A percentile compares a stretch with the other conserved stretches of the same genome.
These are phyloP conservation scores for Capricornis sumatraensis DNA, from an alignment of 2,113 vertebrate genomes.

Conservation along the genomic window DNA sequence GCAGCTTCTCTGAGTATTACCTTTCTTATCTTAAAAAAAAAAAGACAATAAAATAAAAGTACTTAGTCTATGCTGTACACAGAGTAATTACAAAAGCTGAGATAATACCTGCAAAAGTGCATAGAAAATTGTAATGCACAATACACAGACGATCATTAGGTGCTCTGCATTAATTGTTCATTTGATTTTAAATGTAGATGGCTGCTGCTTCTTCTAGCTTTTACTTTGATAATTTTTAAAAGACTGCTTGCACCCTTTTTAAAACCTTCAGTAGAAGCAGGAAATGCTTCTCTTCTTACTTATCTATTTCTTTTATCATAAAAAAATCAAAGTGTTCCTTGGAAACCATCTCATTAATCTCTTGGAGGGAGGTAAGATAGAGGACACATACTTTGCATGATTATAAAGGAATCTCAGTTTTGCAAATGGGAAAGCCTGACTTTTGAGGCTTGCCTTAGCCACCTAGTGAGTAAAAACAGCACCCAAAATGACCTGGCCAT, in stretches of 20 bases:
- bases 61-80: neutral
- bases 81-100: neutral
- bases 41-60: neutral
- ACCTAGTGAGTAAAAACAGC: neutral
- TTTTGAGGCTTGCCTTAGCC: neutral
- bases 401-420: slow-evolving; percentile 28
- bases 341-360: slow-evolving; percentile 62
- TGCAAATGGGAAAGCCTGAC: slow-evolving; percentile 14
- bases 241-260: slow-evolving; percentile 42
- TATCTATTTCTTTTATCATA: slow-evolving; percentile 63
- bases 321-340: slow-evolving; percentile 62
- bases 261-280: slow-evolving; percentile 39
- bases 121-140: neutral
- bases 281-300: slow-evolving; percentile 46
- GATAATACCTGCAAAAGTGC: neutral
- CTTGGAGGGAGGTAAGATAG: slow-evolving; percentile 42
- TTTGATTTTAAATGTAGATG: slow-evolving; percentile 26
- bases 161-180: neutral
- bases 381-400: slow-evolving; percentile 38
- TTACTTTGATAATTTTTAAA: slow-evolving; percentile 60
- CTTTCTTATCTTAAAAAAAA: slow-evolving; percentile 11
- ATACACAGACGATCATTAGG: neutral
- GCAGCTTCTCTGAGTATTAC: neutral
- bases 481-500: neutral
- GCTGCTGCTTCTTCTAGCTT: slow-evolving; percentile 11